Percentiles rank a stretch among this genome's conserved stretches.
These are phyloP conservation scores for Oryzias celebensis DNA, from an alignment of 2,113 vertebrate species.

Conservation along the genomic window DNA sequence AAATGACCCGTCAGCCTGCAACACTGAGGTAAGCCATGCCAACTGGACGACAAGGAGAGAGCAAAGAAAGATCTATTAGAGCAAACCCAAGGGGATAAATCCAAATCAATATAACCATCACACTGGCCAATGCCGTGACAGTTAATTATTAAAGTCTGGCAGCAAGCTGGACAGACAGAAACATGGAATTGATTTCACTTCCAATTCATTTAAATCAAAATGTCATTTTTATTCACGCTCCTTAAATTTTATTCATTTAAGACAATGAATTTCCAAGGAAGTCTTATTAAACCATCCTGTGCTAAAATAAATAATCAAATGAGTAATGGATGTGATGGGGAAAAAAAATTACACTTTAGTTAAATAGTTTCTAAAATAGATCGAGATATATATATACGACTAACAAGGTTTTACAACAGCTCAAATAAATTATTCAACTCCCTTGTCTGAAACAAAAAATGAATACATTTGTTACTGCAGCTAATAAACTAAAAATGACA, in stretches of 20 bases:
- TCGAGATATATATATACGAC: constrained; percentile 13
- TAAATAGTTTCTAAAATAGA: constrained; percentile 32
- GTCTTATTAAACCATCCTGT: constrained; percentile 6
- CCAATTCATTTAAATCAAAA: constrained; percentile 29
- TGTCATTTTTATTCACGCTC: constrained; percentile 8
- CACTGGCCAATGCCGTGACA: constrained; percentile 31
- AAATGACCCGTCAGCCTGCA: constrained; percentile 39
- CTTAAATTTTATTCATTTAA: constrained; percentile 23
- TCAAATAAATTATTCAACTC: constrained; percentile 27
- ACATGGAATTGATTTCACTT: constrained; percentile 22
- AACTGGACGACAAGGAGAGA: constrained; percentile 38
- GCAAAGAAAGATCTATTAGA: constrained; percentile 19
- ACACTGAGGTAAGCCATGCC: constrained; percentile 2
- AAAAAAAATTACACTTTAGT: constrained; percentile 7
- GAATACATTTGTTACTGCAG: no score
- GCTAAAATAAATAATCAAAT: constrained; percentile 39
- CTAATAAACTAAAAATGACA: no score
- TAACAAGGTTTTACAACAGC: constrained; percentile 11
- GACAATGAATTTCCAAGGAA: constrained; percentile 1
- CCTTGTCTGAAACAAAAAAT: not conserved
- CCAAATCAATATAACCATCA: constrained; percentile 27
- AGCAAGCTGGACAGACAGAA: constrained; percentile 18
- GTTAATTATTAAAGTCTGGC: constrained; percentile 36
- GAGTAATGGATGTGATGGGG: not conserved
- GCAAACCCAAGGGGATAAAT: constrained; percentile 30